Evolutionary conservation across 2,113 vertebrate species (phyloP).

Genomic region (Pelecanoides urinatrix): DNA sequence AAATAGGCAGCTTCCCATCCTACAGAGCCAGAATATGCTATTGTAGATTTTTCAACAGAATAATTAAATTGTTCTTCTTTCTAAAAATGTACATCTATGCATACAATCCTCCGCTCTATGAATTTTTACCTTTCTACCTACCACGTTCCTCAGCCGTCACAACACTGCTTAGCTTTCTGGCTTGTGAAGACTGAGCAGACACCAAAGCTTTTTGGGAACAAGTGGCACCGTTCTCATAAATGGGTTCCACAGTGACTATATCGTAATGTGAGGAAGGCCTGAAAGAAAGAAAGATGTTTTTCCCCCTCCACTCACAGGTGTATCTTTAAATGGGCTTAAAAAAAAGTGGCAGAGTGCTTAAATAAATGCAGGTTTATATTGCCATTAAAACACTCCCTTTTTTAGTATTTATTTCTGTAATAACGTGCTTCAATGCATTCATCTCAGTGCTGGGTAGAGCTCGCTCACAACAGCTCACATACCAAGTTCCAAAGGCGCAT

Average conservation of each 20-base stretch:
- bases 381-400: background rate
- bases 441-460: too few relatives aligned
- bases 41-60: background rate
- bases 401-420: background rate
- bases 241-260: constrained; percentile 51
- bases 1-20: background rate
- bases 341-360: background rate
- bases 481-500: background rate
- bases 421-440: too few relatives aligned
- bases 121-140: constrained; percentile 4
- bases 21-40: background rate
- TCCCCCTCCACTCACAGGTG: background rate
- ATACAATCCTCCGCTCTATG: background rate
- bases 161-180: constrained; percentile 52
- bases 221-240: constrained; percentile 46
- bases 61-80: background rate
- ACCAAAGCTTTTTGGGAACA: constrained; percentile 69
- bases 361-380: background rate
- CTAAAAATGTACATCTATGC: background rate
- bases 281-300: background rate
- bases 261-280: constrained; percentile 53
- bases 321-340: background rate
- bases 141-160: constrained; percentile 68
- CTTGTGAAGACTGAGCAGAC: constrained; percentile 55
- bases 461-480: background rate